A percentile compares a stretch with the other conserved stretches of the same genome.
Evolutionary conservation across 92 coral and sea anemone genomes (phyloP).

Genomic region (Pocillopora meandrina): DNA sequence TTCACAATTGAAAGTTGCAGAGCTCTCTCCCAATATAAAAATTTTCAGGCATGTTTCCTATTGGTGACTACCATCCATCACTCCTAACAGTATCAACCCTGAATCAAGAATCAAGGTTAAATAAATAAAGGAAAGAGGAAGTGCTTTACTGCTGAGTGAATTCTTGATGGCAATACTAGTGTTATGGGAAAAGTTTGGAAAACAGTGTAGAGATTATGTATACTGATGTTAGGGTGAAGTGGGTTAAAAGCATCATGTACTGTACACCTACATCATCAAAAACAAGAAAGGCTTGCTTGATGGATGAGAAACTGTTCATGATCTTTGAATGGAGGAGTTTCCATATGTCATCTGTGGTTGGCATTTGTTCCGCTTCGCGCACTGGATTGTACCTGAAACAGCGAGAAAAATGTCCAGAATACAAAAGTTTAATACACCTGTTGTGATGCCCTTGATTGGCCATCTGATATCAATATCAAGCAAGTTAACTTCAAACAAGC

Average conservation of each 20-base stretch:
- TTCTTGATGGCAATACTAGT: too few relatives aligned
- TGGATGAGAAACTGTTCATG: slow-evolving; percentile 81
- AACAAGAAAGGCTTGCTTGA: slow-evolving; percentile 97
- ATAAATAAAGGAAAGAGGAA: too few relatives aligned
- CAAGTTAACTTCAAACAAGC: background rate
- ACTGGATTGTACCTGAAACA: slow-evolving; percentile 72
- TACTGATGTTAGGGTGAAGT: too few relatives aligned
- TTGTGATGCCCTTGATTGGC: too few relatives aligned
- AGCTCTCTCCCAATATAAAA: background rate
- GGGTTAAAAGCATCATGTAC: too few relatives aligned
- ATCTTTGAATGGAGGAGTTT: slow-evolving; percentile 86
- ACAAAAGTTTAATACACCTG: background rate
- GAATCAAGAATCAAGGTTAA: too few relatives aligned
- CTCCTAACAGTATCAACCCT: too few relatives aligned
- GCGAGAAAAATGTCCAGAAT: background rate
- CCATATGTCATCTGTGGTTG: slow-evolving; percentile 90
- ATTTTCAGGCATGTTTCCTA: too few relatives aligned
- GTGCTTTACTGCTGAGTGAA: too few relatives aligned
- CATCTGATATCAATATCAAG: background rate
- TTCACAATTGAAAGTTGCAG: background rate
- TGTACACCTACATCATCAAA: slow-evolving; percentile 93
- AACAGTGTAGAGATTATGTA: too few relatives aligned
- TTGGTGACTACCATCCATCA: too few relatives aligned
- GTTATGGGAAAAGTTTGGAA: too few relatives aligned
- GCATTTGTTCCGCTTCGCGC: slow-evolving; percentile 78